Evolutionary conservation across 2,113 vertebrate species (phyloP), one percentile per base, ranked within the genome.

Genomic region (Syngnathus scovelli): DNA sequence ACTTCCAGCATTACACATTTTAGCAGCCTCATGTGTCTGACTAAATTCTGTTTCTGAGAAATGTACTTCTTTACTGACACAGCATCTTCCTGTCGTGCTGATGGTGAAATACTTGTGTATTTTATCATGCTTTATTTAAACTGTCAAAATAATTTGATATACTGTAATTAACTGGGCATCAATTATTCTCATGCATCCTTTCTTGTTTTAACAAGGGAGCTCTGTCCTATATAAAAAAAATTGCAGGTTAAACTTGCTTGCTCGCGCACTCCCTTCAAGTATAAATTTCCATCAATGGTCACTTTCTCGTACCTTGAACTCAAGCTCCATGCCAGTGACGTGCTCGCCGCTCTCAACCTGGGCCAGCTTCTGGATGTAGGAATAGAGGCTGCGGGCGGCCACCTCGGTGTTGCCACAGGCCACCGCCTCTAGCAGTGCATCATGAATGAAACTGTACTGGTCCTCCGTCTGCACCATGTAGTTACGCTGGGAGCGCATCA

Each of bases 401-500:
- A 98, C 95, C 82, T 99, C 96, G 0, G 96, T 99, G 92, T 94
- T 96, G 64, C 97, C 97, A 0, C 96, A 98, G 78, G 96, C 94
- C 10, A 98, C 96, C 0, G 97, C 97, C 88, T 99, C 97, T 23
- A 98, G 93, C 91, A 99, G 90, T 0, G 97, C 95, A 37, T 98
- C 97, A 4, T 99, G 97, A 71, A 98, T 98, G 86, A 98, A 99
- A 92, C 95, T 97, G 91, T 98, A 99, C 92, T 99, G 97, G 85
- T 98, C 96, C 75, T 98, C 97, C 0, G 97, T 98, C 92, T 99
- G 97, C 51, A 99, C 96, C 97, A 98, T 99, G 91, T 98, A 98
- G 88, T 99, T 98, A 9, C 97, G 88, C 86, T 99, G 97, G 0
- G 97, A 93, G 48, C 97, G 90, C 96, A 99, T 98, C 80, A 98